Conservation (phyloP, 2,888 invertebrate genomes). For the Adelognathus sp. region DNA sequence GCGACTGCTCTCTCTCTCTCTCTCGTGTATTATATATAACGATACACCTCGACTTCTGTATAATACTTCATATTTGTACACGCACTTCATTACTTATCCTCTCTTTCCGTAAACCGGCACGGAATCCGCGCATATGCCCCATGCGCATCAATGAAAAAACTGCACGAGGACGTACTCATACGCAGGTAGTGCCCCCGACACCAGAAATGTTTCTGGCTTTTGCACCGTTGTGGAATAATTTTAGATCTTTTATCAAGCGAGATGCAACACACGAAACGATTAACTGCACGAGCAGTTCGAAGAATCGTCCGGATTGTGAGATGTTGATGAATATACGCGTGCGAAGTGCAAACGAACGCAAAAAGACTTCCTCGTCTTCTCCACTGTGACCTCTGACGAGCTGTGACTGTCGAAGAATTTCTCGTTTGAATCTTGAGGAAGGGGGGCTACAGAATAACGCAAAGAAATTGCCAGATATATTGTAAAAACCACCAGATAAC, state of each 20-base stretch:
- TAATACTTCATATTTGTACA: conserved; percentile 51
- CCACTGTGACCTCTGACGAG: background rate
- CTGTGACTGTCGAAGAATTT: background rate
- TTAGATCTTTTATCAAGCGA: conserved; percentile 50
- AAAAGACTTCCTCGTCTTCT: conserved; percentile 8
- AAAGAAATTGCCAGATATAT: too few species aligned
- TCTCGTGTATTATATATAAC: conserved; percentile 33
- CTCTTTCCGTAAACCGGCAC: background rate
- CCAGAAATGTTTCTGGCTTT: conserved; percentile 28
- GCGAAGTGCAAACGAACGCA: conserved; percentile 24
- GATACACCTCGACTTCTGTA: background rate
- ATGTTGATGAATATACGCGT: conserved; percentile 46
- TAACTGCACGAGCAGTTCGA: conserved; percentile 60
- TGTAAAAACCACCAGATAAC: too few species aligned
- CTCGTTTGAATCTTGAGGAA: background rate
- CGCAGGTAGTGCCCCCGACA: background rate
- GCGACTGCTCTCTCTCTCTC: conserved; percentile 56
- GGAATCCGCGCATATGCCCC: conserved; percentile 34
- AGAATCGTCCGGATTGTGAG: conserved; percentile 38
- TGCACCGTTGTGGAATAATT: conserved; percentile 52
- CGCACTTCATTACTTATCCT: conserved; percentile 59
- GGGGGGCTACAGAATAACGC: too few species aligned
- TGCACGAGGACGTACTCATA: conserved; percentile 5
- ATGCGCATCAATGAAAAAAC: conserved; percentile 45
- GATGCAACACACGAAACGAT: conserved; percentile 46